Evolutionary conservation across 2,888 invertebrate genomes (phyloP).

Genomic region (Julus scanicus): DNA sequence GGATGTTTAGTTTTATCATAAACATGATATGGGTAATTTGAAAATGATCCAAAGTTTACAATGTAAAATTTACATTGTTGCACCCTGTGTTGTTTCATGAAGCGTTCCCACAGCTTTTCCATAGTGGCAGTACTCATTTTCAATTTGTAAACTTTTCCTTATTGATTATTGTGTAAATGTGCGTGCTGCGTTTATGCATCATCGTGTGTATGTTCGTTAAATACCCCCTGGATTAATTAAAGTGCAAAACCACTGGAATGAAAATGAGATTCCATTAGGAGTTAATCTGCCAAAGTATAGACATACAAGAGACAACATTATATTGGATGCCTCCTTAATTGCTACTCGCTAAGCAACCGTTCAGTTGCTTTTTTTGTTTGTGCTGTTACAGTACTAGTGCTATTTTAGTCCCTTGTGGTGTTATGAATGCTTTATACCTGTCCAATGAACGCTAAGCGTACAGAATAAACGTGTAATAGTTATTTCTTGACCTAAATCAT

Average conservation of each 20-base stretch:
- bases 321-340: neutral
- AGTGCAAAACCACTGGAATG: slow-evolving; percentile 23
- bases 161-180: neutral
- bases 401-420: neutral
- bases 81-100: too few relatives aligned
- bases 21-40: too few relatives aligned
- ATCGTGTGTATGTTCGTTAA: too few relatives aligned
- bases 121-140: neutral
- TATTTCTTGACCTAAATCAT: neutral
- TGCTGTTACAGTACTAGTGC: neutral
- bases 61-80: too few relatives aligned
- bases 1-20: too few relatives aligned
- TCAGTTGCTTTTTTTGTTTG: neutral
- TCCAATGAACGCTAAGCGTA: too few relatives aligned
- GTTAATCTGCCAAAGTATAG: neutral
- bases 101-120: too few relatives aligned
- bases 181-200: neutral
- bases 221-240: neutral
- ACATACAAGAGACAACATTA: neutral
- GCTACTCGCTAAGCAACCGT: slow-evolving; percentile 12
- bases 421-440: neutral
- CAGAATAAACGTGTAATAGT: too few relatives aligned
- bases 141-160: neutral
- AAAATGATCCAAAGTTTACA: too few relatives aligned
- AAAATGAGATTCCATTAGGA: slow-evolving; percentile 2